Conservation (phyloP, 2,888 invertebrate species). For the Myopa tessellatipennis region DNA sequence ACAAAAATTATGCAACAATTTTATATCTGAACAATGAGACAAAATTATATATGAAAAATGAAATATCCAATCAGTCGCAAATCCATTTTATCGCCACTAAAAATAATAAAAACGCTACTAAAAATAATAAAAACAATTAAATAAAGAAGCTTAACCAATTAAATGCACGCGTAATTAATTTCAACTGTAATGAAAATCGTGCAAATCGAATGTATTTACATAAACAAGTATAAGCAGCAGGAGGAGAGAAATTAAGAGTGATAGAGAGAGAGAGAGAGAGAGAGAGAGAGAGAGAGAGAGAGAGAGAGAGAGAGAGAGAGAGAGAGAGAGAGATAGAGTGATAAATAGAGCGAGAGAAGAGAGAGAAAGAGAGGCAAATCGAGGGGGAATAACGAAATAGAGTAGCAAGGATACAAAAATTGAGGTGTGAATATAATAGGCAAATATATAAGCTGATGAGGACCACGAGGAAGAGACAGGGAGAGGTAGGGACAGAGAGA, state of each 20-base stretch:
- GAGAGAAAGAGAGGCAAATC: neutral
- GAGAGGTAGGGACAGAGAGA: too few relatives aligned
- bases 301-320: neutral
- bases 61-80: too few relatives aligned
- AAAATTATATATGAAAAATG: too few relatives aligned
- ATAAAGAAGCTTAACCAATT: conserved; percentile 5
- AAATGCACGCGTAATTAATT: conserved; percentile 31
- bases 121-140: neutral
- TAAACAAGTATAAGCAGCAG: neutral
- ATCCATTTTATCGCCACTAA: neutral
- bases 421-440: neutral
- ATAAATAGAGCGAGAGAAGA: too few relatives aligned
- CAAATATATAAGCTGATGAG: neutral
- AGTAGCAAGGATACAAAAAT: neutral
- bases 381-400: neutral
- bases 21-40: too few relatives aligned
- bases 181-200: conserved; percentile 23
- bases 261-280: neutral
- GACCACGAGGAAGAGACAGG: too few relatives aligned
- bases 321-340: neutral
- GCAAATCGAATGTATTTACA: conserved; percentile 26
- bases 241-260: neutral
- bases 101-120: neutral
- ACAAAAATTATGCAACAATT: too few relatives aligned
- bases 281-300: neutral